These are phyloP conservation scores for Papilio helenus DNA, from an alignment of 1,140 invertebrate genomes.

Conservation along the genomic window DNA sequence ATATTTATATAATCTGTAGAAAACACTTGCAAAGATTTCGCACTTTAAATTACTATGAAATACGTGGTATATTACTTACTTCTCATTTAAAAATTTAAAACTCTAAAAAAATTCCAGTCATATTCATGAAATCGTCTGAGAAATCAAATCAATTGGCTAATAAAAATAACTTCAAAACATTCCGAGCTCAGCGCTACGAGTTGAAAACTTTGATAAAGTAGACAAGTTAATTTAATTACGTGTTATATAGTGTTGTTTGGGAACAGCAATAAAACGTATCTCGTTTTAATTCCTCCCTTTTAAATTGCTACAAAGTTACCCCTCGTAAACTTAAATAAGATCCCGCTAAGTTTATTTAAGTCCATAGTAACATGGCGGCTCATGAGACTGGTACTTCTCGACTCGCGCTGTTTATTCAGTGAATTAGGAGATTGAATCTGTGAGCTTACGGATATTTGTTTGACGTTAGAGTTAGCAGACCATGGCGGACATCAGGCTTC, in stretches of 20 bases:
- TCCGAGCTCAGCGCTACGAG: background rate
- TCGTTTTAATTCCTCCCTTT: constrained; percentile 40
- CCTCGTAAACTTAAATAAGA: constrained; percentile 75
- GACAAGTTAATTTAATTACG: constrained; percentile 36
- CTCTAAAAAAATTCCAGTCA: background rate
- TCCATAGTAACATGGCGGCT: constrained; percentile 61
- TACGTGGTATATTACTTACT: too few species aligned
- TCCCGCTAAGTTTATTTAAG: constrained; percentile 69
- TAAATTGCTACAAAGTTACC: constrained; percentile 51
- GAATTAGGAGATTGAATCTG: constrained; percentile 68
- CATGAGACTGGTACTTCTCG: constrained; percentile 58
- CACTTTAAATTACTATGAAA: background rate
- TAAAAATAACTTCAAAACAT: constrained; percentile 6
- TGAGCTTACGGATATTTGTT: constrained; percentile 63
- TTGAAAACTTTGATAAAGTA: constrained; percentile 34
- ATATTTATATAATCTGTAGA: background rate
- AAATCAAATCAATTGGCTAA: background rate
- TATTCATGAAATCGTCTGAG: background rate
- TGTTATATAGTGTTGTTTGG: constrained; percentile 29
- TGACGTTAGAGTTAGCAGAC: constrained; percentile 65
- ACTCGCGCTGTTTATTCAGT: constrained; percentile 68
- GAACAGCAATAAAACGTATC: constrained; percentile 37
- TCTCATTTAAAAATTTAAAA: background rate
- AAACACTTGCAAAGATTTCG: background rate
- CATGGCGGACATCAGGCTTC: constrained; percentile 2